Evolutionary conservation across 2,888 invertebrate genomes (phyloP).

Genomic region (Hanleya hanleyi): DNA sequence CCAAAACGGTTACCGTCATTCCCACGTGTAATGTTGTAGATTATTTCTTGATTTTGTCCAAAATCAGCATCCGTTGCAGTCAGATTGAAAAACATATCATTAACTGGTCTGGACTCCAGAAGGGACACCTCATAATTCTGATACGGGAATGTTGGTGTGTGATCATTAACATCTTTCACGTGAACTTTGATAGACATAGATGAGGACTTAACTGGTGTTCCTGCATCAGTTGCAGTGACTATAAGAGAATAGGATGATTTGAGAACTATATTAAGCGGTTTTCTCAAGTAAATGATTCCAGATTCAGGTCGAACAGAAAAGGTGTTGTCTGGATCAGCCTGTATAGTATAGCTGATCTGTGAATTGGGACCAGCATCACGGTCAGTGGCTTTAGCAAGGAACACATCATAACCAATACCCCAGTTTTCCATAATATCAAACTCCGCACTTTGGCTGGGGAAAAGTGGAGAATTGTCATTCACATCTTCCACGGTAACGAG

Average conservation of each 20-base stretch:
- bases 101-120: slow-evolving; percentile 91
- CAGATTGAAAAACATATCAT: slow-evolving; percentile 78
- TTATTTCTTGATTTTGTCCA: slow-evolving; percentile 60
- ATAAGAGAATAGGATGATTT: slow-evolving; percentile 38
- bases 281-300: slow-evolving; percentile 90
- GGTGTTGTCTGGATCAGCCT: slow-evolving; percentile 83
- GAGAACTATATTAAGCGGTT: slow-evolving; percentile 75
- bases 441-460: slow-evolving; percentile 68
- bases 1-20: slow-evolving; percentile 91
- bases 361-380: slow-evolving; percentile 92
- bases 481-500: slow-evolving; percentile 88
- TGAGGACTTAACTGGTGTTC: slow-evolving; percentile 47
- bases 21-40: slow-evolving; percentile 84
- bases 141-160: slow-evolving; percentile 94
- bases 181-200: slow-evolving; percentile 49
- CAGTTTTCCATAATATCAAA: slow-evolving; percentile 89
- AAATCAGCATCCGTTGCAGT: slow-evolving; percentile 63
- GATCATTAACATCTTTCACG: slow-evolving; percentile 95
- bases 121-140: slow-evolving; percentile 94
- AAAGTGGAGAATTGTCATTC: slow-evolving; percentile 91
- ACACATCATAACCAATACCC: slow-evolving; percentile 94
- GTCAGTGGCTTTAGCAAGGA: slow-evolving; percentile 89
- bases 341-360: slow-evolving; percentile 86
- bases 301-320: slow-evolving; percentile 90
- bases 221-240: slow-evolving; percentile 62